Evolutionary conservation across 2,888 invertebrate genomes (phyloP).

Genomic region (Blomia tropicalis): DNA sequence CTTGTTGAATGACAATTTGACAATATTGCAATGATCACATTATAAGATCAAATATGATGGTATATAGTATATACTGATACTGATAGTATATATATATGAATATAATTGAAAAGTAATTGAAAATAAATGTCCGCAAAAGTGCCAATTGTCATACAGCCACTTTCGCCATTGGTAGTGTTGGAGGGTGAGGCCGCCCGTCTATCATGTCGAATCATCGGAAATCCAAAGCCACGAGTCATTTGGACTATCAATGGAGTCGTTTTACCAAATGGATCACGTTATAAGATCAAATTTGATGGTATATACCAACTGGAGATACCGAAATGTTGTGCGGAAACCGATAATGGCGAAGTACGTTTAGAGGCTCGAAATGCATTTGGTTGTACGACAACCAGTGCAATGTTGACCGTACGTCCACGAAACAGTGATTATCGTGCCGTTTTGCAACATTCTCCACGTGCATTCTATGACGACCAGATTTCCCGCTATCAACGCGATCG

Average conservation of each 20-base stretch:
- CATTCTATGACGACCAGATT: slow-evolving; percentile 81
- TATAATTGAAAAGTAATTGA: too few relatives aligned
- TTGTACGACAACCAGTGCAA: slow-evolving; percentile 73
- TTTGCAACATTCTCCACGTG: slow-evolving; percentile 81
- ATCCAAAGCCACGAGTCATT: slow-evolving; percentile 88
- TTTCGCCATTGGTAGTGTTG: slow-evolving; percentile 72
- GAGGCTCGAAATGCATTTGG: slow-evolving; percentile 88
- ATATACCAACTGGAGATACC: slow-evolving; percentile 98
- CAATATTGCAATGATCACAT: too few relatives aligned
- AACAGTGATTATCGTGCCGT: slow-evolving; percentile 80
- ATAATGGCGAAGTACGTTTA: slow-evolving; percentile 86
- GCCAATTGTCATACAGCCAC: slow-evolving; percentile 82
- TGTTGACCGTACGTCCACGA: slow-evolving; percentile 65
- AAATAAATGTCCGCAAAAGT: too few relatives aligned
- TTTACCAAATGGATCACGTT: slow-evolving; percentile 77
- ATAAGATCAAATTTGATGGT: slow-evolving; percentile 90
- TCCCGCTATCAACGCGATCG: slow-evolving; percentile 66
- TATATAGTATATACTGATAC: too few relatives aligned
- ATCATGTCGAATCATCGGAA: slow-evolving; percentile 90
- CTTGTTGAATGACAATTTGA: too few relatives aligned
- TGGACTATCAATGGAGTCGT: slow-evolving; percentile 95
- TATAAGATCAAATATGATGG: too few relatives aligned
- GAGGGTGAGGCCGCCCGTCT: slow-evolving; percentile 95
- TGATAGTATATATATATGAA: too few relatives aligned
- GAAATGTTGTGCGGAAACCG: slow-evolving; percentile 88